Conservation (phyloP, 2,797 vertebrate species). For the Gymnodraco acuticeps region DNA sequence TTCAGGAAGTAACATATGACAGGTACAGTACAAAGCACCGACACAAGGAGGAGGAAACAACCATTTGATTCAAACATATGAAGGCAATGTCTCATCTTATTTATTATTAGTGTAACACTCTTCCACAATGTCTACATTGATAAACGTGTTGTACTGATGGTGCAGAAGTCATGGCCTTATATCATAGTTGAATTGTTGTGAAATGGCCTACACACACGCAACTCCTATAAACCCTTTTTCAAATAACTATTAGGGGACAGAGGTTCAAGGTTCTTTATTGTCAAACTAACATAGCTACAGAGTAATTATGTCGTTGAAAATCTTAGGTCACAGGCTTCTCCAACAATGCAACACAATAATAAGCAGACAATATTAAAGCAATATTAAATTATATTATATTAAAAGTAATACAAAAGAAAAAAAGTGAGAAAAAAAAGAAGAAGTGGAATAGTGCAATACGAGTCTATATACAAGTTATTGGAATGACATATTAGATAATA, state of each 20-base stretch:
- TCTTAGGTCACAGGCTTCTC: no score
- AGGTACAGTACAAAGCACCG: slow-evolving; percentile 29
- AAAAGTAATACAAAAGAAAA: no score
- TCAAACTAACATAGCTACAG: no score
- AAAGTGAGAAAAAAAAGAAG: no score
- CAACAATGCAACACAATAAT: no score
- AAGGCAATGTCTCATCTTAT: not conserved
- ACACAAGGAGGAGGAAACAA: slow-evolving; percentile 9
- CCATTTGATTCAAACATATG: slow-evolving; percentile 10
- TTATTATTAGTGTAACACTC: not conserved
- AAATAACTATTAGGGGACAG: not conserved
- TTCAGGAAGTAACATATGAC: slow-evolving; percentile 48
- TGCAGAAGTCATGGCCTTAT: slow-evolving; percentile 22
- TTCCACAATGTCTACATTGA: not conserved
- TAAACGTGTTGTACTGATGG: not conserved
- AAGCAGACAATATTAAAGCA: no score
- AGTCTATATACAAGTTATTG: no score
- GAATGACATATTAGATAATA: no score
- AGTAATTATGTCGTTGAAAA: no score
- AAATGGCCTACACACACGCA: not conserved
- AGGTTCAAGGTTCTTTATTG: no score
- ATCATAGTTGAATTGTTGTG: not conserved
- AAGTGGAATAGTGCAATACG: no score
- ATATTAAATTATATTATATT: no score
- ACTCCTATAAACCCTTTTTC: not conserved